Percentiles rank a stretch among this genome's conserved stretches.
Conservation (phyloP, 2,113 vertebrate species). For the Cynoglossus semilaevis region DNA sequence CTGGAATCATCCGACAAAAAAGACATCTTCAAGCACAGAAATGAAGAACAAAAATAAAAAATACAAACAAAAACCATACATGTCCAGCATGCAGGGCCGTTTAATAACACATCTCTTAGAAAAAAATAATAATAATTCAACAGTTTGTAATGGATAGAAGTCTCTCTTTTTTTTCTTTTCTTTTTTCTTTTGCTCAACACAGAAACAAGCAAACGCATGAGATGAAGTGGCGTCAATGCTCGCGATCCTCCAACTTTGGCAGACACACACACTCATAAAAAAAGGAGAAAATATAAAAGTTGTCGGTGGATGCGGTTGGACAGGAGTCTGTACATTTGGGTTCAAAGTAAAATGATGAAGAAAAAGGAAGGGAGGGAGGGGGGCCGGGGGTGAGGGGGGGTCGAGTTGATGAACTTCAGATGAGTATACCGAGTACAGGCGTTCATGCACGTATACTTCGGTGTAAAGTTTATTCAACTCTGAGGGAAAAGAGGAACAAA, state of each 20-base stretch:
- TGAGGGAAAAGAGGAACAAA: constrained; percentile 78
- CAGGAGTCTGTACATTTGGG: constrained; percentile 75
- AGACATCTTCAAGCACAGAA: constrained; percentile 89
- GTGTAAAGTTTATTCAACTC: constrained; percentile 42
- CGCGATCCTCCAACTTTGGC: constrained; percentile 85
- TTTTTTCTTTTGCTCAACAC: constrained; percentile 89
- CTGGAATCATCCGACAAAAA: constrained; percentile 86
- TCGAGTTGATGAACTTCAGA: constrained; percentile 78
- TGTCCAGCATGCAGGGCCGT: constrained; percentile 99
- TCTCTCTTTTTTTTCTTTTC: constrained; percentile 84
- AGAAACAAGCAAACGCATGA: constrained; percentile 92
- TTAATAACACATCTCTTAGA: constrained; percentile 86
- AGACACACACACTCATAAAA: constrained; percentile 61
- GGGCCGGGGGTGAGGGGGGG: no score
- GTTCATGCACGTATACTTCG: constrained; percentile 62
- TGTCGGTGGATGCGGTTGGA: constrained; percentile 83
- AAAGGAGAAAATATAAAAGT: constrained; percentile 27
- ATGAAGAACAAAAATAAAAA: constrained; percentile 38
- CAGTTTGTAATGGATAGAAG: constrained; percentile 74
- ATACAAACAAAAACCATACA: constrained; percentile 81
- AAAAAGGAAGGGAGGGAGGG: constrained; percentile 6
- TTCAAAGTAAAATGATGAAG: constrained; percentile 80
- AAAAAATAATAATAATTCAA: constrained; percentile 21
- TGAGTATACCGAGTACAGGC: constrained; percentile 67
- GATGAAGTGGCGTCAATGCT: constrained; percentile 89